Conservation (phyloP, 2,797 vertebrate genomes). For the Naso thynnoides region DNA sequence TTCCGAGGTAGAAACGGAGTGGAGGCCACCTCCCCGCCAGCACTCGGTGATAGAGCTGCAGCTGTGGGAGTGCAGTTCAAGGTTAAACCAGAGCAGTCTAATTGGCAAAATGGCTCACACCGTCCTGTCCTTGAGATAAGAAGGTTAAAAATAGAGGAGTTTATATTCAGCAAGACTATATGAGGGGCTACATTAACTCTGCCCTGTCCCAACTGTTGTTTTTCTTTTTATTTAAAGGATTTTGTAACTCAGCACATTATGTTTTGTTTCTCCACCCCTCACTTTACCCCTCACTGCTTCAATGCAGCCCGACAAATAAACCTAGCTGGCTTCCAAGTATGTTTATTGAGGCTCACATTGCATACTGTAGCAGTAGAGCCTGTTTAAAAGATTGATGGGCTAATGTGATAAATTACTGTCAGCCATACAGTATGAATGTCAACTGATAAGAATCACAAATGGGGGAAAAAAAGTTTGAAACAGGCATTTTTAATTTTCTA, state of each 20-base stretch:
- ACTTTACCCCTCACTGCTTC: constrained; percentile 15
- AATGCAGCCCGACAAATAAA: constrained; percentile 13
- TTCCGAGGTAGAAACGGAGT: constrained; percentile 56
- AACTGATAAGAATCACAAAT: no score
- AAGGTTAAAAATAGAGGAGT: constrained; percentile 72
- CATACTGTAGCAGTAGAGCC: background rate
- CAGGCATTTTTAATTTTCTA: no score
- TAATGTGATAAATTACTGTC: background rate
- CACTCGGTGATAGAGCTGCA: constrained; percentile 75
- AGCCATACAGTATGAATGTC: background rate
- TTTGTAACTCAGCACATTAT: constrained; percentile 39
- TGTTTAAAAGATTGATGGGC: background rate
- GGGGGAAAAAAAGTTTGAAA: no score
- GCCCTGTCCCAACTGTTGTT: constrained; percentile 14
- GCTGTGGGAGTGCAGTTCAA: constrained; percentile 83
- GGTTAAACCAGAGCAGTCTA: constrained; percentile 75
- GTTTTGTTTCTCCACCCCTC: constrained; percentile 17
- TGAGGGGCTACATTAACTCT: constrained; percentile 63
- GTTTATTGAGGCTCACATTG: background rate
- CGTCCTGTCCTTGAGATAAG: constrained; percentile 85
- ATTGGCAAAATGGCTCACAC: constrained; percentile 77
- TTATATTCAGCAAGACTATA: constrained; percentile 72
- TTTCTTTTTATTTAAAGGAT: constrained; percentile 19
- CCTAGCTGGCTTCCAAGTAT: constrained; percentile 1
- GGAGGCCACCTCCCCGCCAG: constrained; percentile 64